Evolutionary conservation across 2,797 vertebrate species (phyloP).

Genomic region (Cetoscarus ocellatus): DNA sequence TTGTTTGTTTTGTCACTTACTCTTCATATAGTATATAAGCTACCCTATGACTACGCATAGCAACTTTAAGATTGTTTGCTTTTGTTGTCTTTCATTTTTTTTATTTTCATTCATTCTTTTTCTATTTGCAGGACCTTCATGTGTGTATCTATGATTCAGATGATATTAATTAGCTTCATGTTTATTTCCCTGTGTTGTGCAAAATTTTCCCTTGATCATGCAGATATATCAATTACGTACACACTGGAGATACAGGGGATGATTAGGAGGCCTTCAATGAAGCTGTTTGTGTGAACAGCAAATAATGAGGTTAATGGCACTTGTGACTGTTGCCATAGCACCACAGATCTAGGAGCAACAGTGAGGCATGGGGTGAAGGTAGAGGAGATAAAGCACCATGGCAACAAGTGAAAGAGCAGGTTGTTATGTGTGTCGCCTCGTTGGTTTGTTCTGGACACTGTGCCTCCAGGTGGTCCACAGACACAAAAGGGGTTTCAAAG

Average conservation of each 20-base stretch:
- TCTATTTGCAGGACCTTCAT: no score
- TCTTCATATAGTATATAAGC: no score
- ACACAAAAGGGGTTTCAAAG: neutral
- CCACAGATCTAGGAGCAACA: constrained; percentile 55
- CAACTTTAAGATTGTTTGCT: no score
- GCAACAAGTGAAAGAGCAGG: constrained; percentile 70
- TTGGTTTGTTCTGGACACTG: constrained; percentile 57
- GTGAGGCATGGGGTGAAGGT: constrained; percentile 3
- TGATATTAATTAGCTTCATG: no score
- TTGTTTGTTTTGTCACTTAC: no score
- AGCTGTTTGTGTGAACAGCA: constrained; percentile 25
- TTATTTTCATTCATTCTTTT: no score
- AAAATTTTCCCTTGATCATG: neutral
- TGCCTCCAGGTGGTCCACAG: constrained; percentile 55
- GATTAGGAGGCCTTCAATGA: constrained; percentile 19
- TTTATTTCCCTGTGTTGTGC: neutral
- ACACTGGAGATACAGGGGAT: neutral
- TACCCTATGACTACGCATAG: no score
- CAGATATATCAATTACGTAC: neutral
- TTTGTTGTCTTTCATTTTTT: no score
- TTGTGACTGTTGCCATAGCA: constrained; percentile 77
- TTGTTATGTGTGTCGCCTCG: constrained; percentile 37
- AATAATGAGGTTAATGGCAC: constrained; percentile 68
- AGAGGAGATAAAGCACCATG: constrained; percentile 59
- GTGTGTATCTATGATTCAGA: no score